Conservation (phyloP, 2,113 vertebrate species). For the Lophotis ruficrista region DNA sequence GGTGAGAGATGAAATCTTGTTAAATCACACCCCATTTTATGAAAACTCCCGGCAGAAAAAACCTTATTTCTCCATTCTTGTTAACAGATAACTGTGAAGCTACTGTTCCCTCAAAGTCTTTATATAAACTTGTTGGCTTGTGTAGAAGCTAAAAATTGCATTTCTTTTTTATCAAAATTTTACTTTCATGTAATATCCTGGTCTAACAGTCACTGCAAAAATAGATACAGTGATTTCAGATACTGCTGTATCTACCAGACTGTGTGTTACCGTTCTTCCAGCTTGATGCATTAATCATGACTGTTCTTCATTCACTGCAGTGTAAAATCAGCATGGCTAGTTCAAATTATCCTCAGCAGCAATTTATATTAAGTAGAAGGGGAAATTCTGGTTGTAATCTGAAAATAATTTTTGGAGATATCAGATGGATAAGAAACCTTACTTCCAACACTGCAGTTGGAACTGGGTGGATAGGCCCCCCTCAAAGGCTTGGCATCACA, state of each 20-base stretch:
- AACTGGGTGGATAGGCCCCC: neutral
- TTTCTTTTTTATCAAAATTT: neutral
- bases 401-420: neutral
- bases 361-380: neutral
- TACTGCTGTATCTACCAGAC: neutral
- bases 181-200: neutral
- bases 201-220: conserved; percentile 25
- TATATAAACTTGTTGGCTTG: neutral
- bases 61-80: neutral
- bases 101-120: neutral
- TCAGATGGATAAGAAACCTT: neutral
- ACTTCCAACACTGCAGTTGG: neutral
- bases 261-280: neutral
- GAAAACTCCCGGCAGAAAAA: neutral
- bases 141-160: neutral
- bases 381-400: neutral
- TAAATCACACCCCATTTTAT: neutral
- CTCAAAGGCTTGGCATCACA: neutral
- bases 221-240: neutral
- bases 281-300: neutral
- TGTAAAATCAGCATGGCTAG: neutral
- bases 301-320: neutral
- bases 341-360: neutral
- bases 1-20: neutral
- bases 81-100: neutral